Conservation (phyloP, 2,797 vertebrate species). For the Gambusia yucatana region DNA sequence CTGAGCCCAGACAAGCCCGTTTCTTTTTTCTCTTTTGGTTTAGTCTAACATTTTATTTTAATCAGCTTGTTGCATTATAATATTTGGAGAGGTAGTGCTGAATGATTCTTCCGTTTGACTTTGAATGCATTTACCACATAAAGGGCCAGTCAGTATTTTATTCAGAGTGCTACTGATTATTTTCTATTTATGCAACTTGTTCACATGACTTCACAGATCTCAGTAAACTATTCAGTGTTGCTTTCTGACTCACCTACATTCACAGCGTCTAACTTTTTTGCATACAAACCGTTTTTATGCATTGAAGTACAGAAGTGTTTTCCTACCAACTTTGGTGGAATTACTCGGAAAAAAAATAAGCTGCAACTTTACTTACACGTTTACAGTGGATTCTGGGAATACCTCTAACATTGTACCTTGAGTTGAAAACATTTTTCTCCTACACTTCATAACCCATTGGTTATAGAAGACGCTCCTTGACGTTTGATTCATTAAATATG, state of each 20-base stretch:
- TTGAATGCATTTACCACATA: constrained; percentile 14
- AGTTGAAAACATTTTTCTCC: constrained; percentile 26
- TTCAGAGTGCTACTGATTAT: constrained; percentile 17
- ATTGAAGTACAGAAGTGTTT: constrained; percentile 6
- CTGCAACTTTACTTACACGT: constrained; percentile 5
- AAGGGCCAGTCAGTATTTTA: constrained; percentile 42
- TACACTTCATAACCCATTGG: not conserved
- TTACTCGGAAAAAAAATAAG: constrained; percentile 11
- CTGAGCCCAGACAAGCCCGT: not conserved
- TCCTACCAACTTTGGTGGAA: not conserved
- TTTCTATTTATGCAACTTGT: constrained; percentile 4
- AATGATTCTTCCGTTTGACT: constrained; percentile 2
- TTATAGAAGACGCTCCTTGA: not conserved
- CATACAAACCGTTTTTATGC: constrained; percentile 14
- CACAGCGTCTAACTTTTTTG: constrained; percentile 13
- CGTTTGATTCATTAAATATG: constrained; percentile 18
- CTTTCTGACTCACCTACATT: constrained; percentile 8
- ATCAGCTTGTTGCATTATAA: constrained; percentile 6
- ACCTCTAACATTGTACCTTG: constrained; percentile 22
- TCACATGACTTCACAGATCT: constrained; percentile 7
- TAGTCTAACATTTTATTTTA: not conserved
- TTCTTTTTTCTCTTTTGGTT: constrained; percentile 6
- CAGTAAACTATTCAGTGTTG: not conserved
- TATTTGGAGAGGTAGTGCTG: constrained; percentile 5
- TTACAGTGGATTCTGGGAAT: constrained; percentile 14